Base-by-base conservation (phyloP, 2,113 vertebrate genomes). In the human (Homo sapiens) region DNA sequence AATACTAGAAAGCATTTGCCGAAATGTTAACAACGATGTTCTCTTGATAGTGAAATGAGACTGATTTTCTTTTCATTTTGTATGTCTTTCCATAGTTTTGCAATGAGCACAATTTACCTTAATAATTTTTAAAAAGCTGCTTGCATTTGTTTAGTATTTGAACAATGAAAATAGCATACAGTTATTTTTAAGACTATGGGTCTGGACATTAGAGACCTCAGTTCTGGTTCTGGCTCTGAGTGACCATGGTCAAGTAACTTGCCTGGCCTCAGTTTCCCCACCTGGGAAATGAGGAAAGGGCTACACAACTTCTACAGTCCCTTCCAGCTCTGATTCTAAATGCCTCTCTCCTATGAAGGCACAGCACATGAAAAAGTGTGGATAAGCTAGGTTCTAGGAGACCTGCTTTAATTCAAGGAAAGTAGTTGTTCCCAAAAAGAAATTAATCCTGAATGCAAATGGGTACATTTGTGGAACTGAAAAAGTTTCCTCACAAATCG, bases 361-460 rank as follows among this genome's bases (percentile, higher is more conserved):
- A 40, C 52, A 85, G 66, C 32, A 79, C 68, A 48, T 40, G 35
- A 86, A 79, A 91, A 57, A 3, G 20, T 48, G 22, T 22, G 22
- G 3, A 13, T 38, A 32, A 7, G 7, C 72, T 55, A 43, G 50
- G 8, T 66, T 59, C 84, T 78, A 57, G 35, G 59, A 52, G 27
- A 79, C 27, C 38, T 0, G 8, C 55, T 75, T 96, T 48, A 72
- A 84, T n/a, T 13, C 45, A 85, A 81, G 92, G 64, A 95, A 55
- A 90, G 61, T 64, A 76, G 70, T 70, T 81, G n/a, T 73, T 79
- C 59, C 72, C 83, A 87, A 93, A 70, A 50, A 97, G 88, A 84
- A 96, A 87, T 90, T 27, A 25, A 35, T 86, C 68, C 82, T 93
- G 86, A 96, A 92, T 75, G 32, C n/a, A 94, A 95, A 89, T 57